Percentiles rank a stretch among this genome's conserved stretches.
Conservation (phyloP, 2,113 vertebrate species). For the Cariama cristata region DNA sequence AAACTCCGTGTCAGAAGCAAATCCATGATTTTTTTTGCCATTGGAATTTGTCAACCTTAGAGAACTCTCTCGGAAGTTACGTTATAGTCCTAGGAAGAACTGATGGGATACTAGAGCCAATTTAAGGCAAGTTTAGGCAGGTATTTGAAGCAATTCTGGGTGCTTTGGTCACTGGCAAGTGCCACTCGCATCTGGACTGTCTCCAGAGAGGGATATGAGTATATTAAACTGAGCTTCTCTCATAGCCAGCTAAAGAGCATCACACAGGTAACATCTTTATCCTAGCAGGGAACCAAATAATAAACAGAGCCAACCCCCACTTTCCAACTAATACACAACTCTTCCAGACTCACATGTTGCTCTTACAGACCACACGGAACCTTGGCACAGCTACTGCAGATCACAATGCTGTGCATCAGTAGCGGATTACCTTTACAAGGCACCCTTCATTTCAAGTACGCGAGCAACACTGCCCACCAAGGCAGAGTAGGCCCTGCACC, state of each 20-base stretch:
- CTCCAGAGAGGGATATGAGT: background rate
- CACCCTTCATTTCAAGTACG: background rate
- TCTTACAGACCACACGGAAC: background rate
- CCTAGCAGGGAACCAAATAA: background rate
- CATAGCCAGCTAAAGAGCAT: background rate
- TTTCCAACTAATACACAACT: background rate
- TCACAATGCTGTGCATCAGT: background rate
- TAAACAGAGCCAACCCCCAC: background rate
- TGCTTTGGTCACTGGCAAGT: background rate
- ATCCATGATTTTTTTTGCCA: background rate
- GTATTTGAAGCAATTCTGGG: background rate
- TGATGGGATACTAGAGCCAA: background rate
- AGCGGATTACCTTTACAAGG: background rate
- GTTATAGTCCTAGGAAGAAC: background rate
- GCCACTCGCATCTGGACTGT: background rate
- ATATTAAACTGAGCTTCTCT: background rate
- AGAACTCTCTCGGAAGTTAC: background rate
- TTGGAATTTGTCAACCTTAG: background rate
- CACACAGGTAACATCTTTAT: background rate
- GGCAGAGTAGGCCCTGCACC: background rate
- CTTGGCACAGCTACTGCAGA: background rate
- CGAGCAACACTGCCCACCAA: background rate
- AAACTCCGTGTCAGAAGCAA: constrained; percentile 27
- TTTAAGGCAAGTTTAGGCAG: background rate
- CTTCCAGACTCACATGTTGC: background rate